phyloP scores from a whole-genome alignment of 2,888 invertebrate species.

The Nephrocerus scutellatus region DNA sequence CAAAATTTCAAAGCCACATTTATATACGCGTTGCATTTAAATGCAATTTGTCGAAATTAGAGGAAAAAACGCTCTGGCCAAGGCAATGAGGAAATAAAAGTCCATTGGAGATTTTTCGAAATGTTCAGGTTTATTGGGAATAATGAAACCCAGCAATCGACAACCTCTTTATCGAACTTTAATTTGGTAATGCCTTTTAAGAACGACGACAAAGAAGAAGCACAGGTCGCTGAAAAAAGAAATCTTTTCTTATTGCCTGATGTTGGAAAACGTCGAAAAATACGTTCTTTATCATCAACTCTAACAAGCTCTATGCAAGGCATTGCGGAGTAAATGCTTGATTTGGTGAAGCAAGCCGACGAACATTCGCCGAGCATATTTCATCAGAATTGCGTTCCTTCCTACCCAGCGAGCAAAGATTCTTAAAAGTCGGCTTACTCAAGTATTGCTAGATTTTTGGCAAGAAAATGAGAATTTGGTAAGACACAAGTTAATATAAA shows the following conservation, averaged over 20 bases:
- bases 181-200: not conserved
- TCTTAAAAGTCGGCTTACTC: not conserved
- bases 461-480: not conserved
- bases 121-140: not conserved
- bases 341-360: not conserved
- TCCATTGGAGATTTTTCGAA: not conserved
- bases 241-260: too few species aligned
- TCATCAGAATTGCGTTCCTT: not conserved
- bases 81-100: not conserved
- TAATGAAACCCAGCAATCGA: not conserved
- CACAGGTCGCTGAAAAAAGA: too few species aligned
- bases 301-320: not conserved
- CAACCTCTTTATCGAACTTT: not conserved
- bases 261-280: too few species aligned
- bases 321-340: not conserved
- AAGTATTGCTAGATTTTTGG: not conserved
- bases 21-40: not conserved
- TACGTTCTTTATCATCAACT: too few species aligned
- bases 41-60: not conserved
- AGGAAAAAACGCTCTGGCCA: not conserved
- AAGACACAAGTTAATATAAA: too few species aligned
- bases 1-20: not conserved
- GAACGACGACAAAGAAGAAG: not conserved
- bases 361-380: not conserved
- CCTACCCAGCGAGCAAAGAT: not conserved